Evolutionary conservation across 2,888 invertebrate genomes (phyloP).

Genomic region (Conchocele bisecta): DNA sequence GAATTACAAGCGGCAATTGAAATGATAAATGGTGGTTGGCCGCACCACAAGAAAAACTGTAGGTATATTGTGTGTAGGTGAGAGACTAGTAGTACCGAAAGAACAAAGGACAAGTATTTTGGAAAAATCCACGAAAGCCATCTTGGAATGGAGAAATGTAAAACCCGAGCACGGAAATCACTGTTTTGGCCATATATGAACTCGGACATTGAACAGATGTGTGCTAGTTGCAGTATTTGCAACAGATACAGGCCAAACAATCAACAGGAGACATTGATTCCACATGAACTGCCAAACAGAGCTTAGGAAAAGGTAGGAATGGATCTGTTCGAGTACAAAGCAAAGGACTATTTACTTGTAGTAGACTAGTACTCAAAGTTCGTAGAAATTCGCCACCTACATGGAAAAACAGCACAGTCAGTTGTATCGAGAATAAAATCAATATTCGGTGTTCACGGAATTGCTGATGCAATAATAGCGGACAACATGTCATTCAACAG

Average conservation of each 20-base stretch:
- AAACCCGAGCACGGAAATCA: neutral
- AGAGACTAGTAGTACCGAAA: conserved; percentile 24
- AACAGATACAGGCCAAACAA: conserved; percentile 1
- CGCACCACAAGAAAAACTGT: neutral
- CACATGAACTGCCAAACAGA: conserved; percentile 17
- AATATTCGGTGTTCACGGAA: conserved; percentile 48
- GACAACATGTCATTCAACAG: conserved; percentile 58
- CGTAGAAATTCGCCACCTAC: conserved; percentile 41
- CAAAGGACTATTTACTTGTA: conserved; percentile 45
- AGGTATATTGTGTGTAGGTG: conserved; percentile 10
- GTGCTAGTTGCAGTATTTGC: conserved; percentile 14
- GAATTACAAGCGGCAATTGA: conserved; percentile 1
- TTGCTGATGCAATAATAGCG: conserved; percentile 42
- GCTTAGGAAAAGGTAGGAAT: conserved; percentile 53
- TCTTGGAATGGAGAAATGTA: conserved; percentile 20
- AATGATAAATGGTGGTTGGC: conserved; percentile 20
- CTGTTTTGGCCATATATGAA: conserved; percentile 25
- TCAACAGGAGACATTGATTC: conserved; percentile 15
- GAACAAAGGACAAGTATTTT: conserved; percentile 6
- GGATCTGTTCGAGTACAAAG: conserved; percentile 35
- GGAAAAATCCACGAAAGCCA: conserved; percentile 28
- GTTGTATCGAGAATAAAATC: conserved; percentile 41
- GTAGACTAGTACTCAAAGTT: conserved; percentile 61
- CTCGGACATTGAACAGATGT: conserved; percentile 21
- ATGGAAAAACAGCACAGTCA: conserved; percentile 43